Evolutionary conservation across 2,113 vertebrate genomes (phyloP).

Genomic region (Ptyas mucosa): DNA sequence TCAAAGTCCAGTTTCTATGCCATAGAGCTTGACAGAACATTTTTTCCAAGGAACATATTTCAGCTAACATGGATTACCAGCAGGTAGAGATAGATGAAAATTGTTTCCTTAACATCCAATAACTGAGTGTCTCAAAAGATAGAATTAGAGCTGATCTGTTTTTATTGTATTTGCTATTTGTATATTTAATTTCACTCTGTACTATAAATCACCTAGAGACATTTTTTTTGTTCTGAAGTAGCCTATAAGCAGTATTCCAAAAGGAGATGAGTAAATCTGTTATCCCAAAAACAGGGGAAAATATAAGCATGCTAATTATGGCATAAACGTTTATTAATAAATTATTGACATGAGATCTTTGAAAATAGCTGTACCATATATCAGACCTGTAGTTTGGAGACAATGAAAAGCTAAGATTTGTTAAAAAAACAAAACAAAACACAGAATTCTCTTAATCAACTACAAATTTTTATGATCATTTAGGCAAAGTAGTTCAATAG

Average conservation of each 20-base stretch:
- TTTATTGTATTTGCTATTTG: not conserved
- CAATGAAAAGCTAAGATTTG: not conserved
- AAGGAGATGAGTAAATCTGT: not conserved
- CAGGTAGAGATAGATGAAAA: not conserved
- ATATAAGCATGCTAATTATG: not conserved
- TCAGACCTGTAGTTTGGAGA: not conserved
- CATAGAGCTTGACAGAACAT: not conserved
- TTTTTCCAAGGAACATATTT: not conserved
- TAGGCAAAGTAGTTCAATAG: not conserved
- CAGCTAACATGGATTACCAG: not conserved
- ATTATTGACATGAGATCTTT: not conserved
- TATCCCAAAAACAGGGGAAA: not conserved
- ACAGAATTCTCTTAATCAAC: not conserved
- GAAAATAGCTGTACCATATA: not conserved
- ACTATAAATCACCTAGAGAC: not conserved
- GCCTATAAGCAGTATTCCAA: not conserved
- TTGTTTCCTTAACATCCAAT: not conserved
- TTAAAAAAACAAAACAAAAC: not conserved
- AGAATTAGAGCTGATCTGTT: not conserved
- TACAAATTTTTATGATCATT: not conserved
- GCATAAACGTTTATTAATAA: not conserved
- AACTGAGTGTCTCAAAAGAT: not conserved
- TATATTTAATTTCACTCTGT: not conserved
- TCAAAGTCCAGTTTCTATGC: not conserved
- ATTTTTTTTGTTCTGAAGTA: not conserved